phyloP scores from a whole-genome alignment of 2,888 invertebrate species.

The Argynnis bischoffii region DNA sequence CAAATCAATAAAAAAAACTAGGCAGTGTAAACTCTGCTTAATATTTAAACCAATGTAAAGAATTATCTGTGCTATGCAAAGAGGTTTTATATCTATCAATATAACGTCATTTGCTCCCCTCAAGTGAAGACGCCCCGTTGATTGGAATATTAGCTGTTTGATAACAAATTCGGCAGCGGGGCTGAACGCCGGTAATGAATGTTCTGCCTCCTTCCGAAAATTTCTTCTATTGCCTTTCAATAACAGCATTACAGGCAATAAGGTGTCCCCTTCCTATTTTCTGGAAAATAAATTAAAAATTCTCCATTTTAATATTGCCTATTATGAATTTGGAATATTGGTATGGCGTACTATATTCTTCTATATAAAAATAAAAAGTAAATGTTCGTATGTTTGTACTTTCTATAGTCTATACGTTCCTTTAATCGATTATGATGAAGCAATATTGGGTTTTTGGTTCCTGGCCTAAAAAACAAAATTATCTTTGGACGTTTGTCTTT shows the following conservation, averaged over 20 bases:
- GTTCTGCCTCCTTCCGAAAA: slow-evolving; percentile 43
- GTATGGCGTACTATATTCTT: too few species aligned
- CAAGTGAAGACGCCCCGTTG: slow-evolving; percentile 43
- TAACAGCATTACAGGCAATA: slow-evolving; percentile 25
- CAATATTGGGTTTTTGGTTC: too few species aligned
- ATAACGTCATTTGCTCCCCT: slow-evolving; percentile 42
- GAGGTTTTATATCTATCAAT: slow-evolving; percentile 31
- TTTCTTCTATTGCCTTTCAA: slow-evolving; percentile 46
- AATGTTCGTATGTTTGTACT: too few species aligned
- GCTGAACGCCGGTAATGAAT: slow-evolving; percentile 58
- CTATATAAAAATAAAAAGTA: too few species aligned
- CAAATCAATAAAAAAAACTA: too few species aligned
- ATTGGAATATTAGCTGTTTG: slow-evolving; percentile 69
- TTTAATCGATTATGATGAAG: too few species aligned
- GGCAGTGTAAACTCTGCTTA: not conserved
- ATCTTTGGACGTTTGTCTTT: too few species aligned
- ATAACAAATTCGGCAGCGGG: slow-evolving; percentile 62
- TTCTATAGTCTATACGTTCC: too few species aligned
- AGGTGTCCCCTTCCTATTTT: slow-evolving; percentile 2
- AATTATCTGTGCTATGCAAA: slow-evolving; percentile 28
- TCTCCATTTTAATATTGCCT: too few species aligned
- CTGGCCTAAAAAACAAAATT: too few species aligned
- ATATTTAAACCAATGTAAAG: slow-evolving; percentile 1
- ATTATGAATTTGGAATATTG: too few species aligned
- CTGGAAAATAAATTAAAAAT: slow-evolving; percentile 8